A percentile compares a stretch with the other conserved stretches of the same genome.
phyloP scores from a whole-genome alignment of 2,113 vertebrate species.

The Donacobius atricapilla region DNA sequence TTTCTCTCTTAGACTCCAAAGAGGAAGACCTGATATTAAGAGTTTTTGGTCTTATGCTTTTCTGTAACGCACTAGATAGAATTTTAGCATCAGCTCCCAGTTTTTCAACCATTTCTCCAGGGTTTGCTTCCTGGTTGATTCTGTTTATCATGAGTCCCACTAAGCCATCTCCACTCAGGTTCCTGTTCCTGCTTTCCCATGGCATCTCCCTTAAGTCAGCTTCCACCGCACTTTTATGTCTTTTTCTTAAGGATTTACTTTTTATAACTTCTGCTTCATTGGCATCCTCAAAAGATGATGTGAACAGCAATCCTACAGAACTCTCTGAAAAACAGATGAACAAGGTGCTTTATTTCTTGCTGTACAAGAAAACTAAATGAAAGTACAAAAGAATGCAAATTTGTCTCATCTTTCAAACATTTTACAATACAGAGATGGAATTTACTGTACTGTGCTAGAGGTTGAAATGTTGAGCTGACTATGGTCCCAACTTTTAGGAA shows the following conservation, averaged over 20 bases:
- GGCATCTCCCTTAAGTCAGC: slow-evolving; percentile 69
- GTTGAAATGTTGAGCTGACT: background rate
- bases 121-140: slow-evolving; percentile 67
- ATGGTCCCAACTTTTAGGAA: background rate
- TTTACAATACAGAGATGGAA: background rate
- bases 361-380: background rate
- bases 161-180: slow-evolving; percentile 77
- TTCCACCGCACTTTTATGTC: slow-evolving; percentile 81
- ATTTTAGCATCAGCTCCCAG: slow-evolving; percentile 81
- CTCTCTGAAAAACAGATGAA: slow-evolving; percentile 69
- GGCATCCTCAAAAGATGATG: slow-evolving; percentile 79
- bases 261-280: slow-evolving; percentile 67
- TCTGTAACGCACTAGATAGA: slow-evolving; percentile 74
- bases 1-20: slow-evolving; percentile 71
- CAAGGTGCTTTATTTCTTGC: background rate
- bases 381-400: background rate
- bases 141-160: slow-evolving; percentile 77
- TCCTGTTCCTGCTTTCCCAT: slow-evolving; percentile 72
- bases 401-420: background rate
- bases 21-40: slow-evolving; percentile 79
- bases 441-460: background rate
- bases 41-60: slow-evolving; percentile 81
- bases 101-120: slow-evolving; percentile 75
- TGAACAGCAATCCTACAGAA: slow-evolving; percentile 81
- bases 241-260: slow-evolving; percentile 74